Conservation (phyloP, 2,113 vertebrate species). For the Catharus fuscescens region DNA sequence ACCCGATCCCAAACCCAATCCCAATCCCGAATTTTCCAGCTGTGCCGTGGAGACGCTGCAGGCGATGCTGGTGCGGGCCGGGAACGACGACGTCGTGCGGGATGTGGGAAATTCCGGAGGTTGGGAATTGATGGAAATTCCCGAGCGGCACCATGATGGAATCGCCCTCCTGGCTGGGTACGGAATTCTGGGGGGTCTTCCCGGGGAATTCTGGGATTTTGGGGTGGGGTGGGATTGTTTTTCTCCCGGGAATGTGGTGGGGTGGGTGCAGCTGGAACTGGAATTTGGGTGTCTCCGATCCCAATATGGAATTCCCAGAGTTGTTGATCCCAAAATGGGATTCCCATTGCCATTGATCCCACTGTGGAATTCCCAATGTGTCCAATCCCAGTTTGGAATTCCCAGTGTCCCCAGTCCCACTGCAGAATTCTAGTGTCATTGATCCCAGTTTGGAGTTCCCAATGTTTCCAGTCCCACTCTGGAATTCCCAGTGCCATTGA, state of each 20-base stretch:
- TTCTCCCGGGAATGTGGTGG: not conserved
- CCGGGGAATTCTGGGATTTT: not conserved
- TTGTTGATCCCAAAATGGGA: too few relatives aligned
- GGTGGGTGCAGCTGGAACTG: not conserved
- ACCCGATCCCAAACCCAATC: not conserved
- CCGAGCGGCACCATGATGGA: conserved; percentile 79
- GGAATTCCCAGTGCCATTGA: too few relatives aligned
- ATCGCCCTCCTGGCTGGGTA: conserved; percentile 83
- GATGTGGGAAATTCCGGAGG: conserved; percentile 73
- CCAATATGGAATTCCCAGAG: too few relatives aligned
- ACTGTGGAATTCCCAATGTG: not conserved
- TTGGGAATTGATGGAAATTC: conserved; percentile 83
- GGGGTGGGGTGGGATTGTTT: not conserved
- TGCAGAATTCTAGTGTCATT: too few relatives aligned
- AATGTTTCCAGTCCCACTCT: too few relatives aligned
- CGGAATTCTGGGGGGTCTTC: not conserved
- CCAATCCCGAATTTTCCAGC: not conserved
- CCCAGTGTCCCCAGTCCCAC: too few relatives aligned
- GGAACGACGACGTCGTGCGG: conserved; percentile 79
- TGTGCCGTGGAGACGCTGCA: conserved; percentile 81
- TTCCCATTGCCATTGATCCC: too few relatives aligned
- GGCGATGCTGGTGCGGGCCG: conserved; percentile 78
- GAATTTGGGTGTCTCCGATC: not conserved
- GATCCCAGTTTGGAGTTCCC: too few relatives aligned
- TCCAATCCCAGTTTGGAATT: not conserved